Percentiles rank a stretch among this genome's conserved stretches.
Conservation (phyloP, 1,140 invertebrate species). For the Zophobas atratus region DNA sequence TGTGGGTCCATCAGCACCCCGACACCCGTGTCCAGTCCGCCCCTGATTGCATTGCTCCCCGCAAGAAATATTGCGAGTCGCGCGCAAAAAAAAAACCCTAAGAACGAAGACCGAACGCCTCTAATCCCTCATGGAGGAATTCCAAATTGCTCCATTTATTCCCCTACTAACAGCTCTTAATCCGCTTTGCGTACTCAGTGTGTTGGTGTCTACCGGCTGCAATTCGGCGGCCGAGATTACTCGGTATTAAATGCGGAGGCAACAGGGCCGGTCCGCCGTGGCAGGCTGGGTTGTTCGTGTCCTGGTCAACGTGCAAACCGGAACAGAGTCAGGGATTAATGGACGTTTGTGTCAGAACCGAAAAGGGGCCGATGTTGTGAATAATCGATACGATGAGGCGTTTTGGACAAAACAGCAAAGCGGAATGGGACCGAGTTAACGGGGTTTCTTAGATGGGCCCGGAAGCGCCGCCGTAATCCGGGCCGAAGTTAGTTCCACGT, state of each 20-base stretch:
- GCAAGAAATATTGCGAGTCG: no score
- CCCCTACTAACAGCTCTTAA: slow-evolving; percentile 53
- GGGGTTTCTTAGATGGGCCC: slow-evolving; percentile 6
- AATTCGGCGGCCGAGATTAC: slow-evolving; percentile 45
- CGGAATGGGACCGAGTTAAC: background rate
- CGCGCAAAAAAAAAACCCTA: background rate
- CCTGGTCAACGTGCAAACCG: slow-evolving; percentile 23
- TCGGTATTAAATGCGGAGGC: slow-evolving; percentile 38
- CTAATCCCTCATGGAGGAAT: slow-evolving; percentile 54
- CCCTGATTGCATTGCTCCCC: no score
- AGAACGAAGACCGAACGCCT: background rate
- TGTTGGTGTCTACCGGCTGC: slow-evolving; percentile 40
- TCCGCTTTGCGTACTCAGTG: slow-evolving; percentile 53
- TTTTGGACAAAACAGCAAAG: slow-evolving; percentile 35
- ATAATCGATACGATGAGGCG: slow-evolving; percentile 34
- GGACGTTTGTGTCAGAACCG: slow-evolving; percentile 19
- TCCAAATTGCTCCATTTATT: slow-evolving; percentile 56
- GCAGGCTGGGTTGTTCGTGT: slow-evolving; percentile 8
- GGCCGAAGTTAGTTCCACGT: background rate
- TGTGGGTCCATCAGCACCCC: no score
- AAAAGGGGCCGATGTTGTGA: slow-evolving; percentile 2
- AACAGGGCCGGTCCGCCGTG: background rate
- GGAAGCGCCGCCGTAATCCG: background rate
- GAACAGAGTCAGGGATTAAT: slow-evolving; percentile 36
- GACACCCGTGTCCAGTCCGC: no score